Evolutionary conservation across 2,888 invertebrate genomes (phyloP).

Genomic region (Tineola bisselliella): DNA sequence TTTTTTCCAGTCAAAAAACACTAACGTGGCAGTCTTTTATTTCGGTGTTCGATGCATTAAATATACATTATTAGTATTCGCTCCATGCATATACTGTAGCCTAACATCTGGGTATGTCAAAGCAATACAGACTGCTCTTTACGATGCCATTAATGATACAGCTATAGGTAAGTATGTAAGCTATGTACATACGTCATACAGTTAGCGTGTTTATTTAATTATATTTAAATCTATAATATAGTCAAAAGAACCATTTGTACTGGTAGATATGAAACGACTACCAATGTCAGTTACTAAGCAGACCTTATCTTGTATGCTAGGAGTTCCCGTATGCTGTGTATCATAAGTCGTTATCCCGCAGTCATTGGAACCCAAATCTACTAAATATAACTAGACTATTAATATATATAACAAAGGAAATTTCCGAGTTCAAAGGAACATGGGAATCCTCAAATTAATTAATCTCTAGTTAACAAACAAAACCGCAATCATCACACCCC

Average conservation of each 20-base stretch:
- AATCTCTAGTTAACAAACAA: neutral
- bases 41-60: constrained; percentile 32
- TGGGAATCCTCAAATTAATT: neutral
- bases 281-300: too few species aligned
- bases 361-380: too few species aligned
- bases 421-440: too few species aligned
- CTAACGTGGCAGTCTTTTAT: constrained; percentile 23
- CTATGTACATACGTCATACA: too few species aligned
- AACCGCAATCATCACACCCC: neutral
- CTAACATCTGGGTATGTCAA: constrained; percentile 34
- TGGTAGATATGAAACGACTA: too few species aligned
- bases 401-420: too few species aligned
- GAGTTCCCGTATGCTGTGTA: too few species aligned
- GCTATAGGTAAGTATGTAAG: constrained; percentile 28
- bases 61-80: constrained; percentile 32
- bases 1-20: neutral
- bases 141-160: constrained; percentile 37
- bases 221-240: too few species aligned
- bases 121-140: constrained; percentile 35
- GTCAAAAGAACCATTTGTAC: too few species aligned
- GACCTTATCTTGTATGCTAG: too few species aligned
- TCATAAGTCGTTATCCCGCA: too few species aligned
- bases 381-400: neutral
- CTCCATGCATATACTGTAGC: constrained; percentile 42
- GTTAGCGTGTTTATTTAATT: too few species aligned